Base-by-base conservation (phyloP, 2,113 vertebrate genomes). In the Oplegnathus fasciatus region DNA sequence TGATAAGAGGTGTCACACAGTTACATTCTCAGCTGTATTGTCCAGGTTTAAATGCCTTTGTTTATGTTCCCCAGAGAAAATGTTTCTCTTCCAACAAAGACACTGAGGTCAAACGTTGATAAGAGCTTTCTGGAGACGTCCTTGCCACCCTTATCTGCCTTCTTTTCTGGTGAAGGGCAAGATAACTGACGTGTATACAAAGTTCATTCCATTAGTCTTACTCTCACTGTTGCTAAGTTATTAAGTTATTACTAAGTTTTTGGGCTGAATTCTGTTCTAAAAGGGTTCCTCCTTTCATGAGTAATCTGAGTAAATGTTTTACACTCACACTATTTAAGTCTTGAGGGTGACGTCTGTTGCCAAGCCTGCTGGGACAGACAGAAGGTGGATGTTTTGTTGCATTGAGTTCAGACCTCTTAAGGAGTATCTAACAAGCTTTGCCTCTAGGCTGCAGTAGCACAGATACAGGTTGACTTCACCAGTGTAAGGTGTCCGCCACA, bases 31-130 rank as follows among this genome's bases (percentile, higher is more conserved):
- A 86, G 62, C 61, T 83, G 54, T 32, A 20, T 42, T 46, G 18
- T 81, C 40, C 79, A 46, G 42, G 48, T 48, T 62, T 24, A 52
- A 83, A 82, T 73, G 34, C n/a, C 11, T n/a, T 14, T 71, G 18
- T 65, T 78, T 73, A 42, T 44, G 24, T 74, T 83, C 61, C 40
- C 73, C 32, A 30, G 70, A 75, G 84, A 79, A 68, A 85, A 78
- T 78, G 76, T 91, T 86, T 90, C 61, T 86, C 42, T 90, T 87
- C 79, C 2, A 55, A 69, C 70, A 81, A 75, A 64, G 26, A 80
- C 55, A 10, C 64, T n/a, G 75, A 91, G 86, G 83, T 86, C 62
- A 77, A 60, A 73, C 14, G 5, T 20, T 81, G 90, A 94, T 93
- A 91, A 91, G 78, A 42, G 24, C 30, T 76, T 55, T 83, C 70